Evolutionary conservation across 2,888 invertebrate genomes (phyloP), one percentile per base, ranked within the genome.

Genomic region (Torymus auratus): DNA sequence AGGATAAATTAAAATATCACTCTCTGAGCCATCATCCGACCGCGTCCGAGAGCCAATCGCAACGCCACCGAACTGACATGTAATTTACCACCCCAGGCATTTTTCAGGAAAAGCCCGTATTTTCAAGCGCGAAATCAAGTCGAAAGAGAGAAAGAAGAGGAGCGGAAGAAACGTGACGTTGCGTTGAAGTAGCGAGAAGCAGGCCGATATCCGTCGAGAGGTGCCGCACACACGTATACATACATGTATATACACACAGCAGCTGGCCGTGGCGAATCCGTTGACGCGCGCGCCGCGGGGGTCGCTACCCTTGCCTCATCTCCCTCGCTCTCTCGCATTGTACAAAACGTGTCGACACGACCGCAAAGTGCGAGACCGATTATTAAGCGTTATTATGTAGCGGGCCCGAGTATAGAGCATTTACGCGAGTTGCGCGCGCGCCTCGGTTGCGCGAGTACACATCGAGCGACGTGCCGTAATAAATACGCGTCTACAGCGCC

Each of bases 181-280:
- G 28, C 28, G 53, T 4, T 50, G 15, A 11, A 23, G 23, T 1
- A 72, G 53, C 53, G 17, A 62, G 55, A 41, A 52, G 28, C 28
- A 28, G 28, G 28, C 28, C 28, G 28, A 28, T 28, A 28, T 28
- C 28, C 28, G 28, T 28, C 28, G 55, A 69, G 41, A 75, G 83
- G 81, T 83, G 82, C 82, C 83, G 81, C 85, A 28, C 28, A 28
- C 28, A 28, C 28, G 5, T 5, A 28, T 5, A 23, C 3, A 23
- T 5, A 28, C 28, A 28, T 28, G 28, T 28, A 28, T 28, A 28
- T 28, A 28, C 5, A 28, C 28, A 28, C 28, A 28, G 83, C 90
- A 91, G 90, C 90, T 91, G 90, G 86, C 90, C 90, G 88, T 90
- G 82, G 86, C 90, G 86, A 91, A 91, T 91, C 85, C 84, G 83